Evolutionary conservation across 2,888 invertebrate species (phyloP).

Genomic region (Euzetes globulus): DNA sequence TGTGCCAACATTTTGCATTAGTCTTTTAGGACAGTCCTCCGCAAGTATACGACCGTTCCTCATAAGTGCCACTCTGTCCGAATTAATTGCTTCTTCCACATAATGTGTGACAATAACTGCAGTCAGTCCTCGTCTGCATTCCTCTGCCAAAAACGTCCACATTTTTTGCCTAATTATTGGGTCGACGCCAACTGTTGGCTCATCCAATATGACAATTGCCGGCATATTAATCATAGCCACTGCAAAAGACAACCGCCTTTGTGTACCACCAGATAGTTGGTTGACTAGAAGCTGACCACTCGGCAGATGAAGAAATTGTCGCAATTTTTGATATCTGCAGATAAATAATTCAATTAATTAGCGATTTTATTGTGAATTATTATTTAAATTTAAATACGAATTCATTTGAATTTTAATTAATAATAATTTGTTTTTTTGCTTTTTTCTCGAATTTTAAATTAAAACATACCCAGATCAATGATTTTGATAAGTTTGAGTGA

Average conservation of each 20-base stretch:
- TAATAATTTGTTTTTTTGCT: too few relatives aligned
- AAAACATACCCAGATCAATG: too few relatives aligned
- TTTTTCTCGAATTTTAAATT: too few relatives aligned
- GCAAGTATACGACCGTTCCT: slow-evolving; percentile 18
- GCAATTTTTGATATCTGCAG: too few relatives aligned
- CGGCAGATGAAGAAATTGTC: too few relatives aligned
- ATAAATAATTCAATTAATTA: too few relatives aligned
- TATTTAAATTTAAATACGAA: too few relatives aligned
- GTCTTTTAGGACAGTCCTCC: not conserved
- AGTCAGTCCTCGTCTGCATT: too few relatives aligned
- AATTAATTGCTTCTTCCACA: slow-evolving; percentile 1
- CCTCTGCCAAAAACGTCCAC: not conserved
- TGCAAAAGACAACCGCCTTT: slow-evolving; percentile 81
- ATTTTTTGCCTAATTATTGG: slow-evolving; percentile 58
- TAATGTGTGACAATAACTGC: slow-evolving; percentile 28
- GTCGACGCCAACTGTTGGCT: slow-evolving; percentile 88
- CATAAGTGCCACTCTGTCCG: slow-evolving; percentile 22
- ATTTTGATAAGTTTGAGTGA: too few relatives aligned
- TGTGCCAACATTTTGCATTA: not conserved
- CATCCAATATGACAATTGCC: slow-evolving; percentile 79
- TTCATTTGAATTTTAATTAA: too few relatives aligned
- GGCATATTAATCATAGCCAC: slow-evolving; percentile 89
- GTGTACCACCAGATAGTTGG: slow-evolving; percentile 80
- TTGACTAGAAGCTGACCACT: slow-evolving; percentile 54
- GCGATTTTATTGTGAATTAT: too few relatives aligned